Percentiles rank a stretch among this genome's conserved stretches.
These are phyloP conservation scores for Dendrolimus houi DNA, from an alignment of 2,888 invertebrate species.

Conservation along the genomic window DNA sequence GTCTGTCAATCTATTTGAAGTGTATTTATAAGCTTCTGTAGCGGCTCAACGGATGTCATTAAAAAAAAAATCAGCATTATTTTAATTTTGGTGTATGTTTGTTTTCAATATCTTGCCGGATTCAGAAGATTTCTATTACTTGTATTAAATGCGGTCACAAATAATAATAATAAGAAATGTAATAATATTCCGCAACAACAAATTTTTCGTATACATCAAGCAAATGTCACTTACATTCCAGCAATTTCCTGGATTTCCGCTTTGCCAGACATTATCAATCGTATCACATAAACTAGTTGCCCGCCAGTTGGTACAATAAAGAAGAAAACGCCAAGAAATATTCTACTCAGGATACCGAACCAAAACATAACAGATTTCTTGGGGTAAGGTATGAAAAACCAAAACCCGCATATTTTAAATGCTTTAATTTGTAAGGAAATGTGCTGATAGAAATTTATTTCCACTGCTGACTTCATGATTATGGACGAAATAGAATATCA, in stretches of 20 bases:
- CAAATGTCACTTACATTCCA: conserved; percentile 31
- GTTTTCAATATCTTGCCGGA: too few relatives aligned
- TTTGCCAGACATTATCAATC: conserved; percentile 25
- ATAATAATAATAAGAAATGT: too few relatives aligned
- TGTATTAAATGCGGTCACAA: too few relatives aligned
- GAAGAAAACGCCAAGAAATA: conserved; percentile 21
- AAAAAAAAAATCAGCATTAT: too few relatives aligned
- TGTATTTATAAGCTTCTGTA: too few relatives aligned
- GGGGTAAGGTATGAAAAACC: conserved; percentile 36
- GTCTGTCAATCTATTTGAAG: too few relatives aligned
- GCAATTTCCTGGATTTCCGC: conserved; percentile 36
- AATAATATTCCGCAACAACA: too few relatives aligned
- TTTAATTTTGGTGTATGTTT: too few relatives aligned
- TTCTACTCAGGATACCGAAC: conserved; percentile 18
- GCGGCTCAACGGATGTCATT: too few relatives aligned
- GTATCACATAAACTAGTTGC: conserved; percentile 32
- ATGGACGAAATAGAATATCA: conserved; percentile 8
- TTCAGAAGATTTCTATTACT: too few relatives aligned
- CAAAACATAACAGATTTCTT: conserved; percentile 28
- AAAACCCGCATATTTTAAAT: conserved; percentile 32
- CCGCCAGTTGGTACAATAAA: conserved; percentile 30
- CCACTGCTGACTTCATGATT: conserved; percentile 14
- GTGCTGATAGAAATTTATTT: conserved; percentile 25
- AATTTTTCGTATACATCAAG: neutral
- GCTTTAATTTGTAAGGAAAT: conserved; percentile 30